Percentiles rank a stretch among this genome's conserved stretches.
phyloP scores from a whole-genome alignment of 1,140 invertebrate genomes.

The Tetramorium parvispinum region DNA sequence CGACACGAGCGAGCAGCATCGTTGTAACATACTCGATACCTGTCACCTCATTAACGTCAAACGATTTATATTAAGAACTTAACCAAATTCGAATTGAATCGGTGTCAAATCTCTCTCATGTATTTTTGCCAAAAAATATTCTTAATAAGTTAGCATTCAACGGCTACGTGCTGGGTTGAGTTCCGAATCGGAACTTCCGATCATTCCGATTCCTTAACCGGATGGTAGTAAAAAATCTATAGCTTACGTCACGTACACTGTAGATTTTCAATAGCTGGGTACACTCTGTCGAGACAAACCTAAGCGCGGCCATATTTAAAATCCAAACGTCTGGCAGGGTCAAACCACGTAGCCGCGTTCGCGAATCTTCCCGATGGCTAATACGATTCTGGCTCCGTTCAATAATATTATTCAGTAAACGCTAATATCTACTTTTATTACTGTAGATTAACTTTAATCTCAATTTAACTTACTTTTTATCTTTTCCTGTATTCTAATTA shows the following conservation, averaged over 20 bases:
- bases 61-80: not conserved
- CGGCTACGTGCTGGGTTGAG: no score
- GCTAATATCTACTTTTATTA: no score
- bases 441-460: no score
- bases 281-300: no score
- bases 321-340: not conserved
- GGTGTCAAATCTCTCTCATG: not conserved
- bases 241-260: no score
- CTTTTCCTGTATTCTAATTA: no score
- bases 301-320: not conserved
- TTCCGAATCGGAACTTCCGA: no score
- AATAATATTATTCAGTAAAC: not conserved
- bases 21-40: constrained; percentile 31
- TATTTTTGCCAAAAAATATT: not conserved
- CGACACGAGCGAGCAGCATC: not conserved
- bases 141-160: not conserved
- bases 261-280: no score
- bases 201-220: no score
- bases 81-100: not conserved
- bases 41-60: not conserved
- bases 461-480: no score
- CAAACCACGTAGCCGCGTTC: not conserved
- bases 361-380: not conserved
- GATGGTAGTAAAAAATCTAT: no score
- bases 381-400: not conserved